Evolutionary conservation across 2,797 vertebrate genomes (phyloP), one percentile per base, ranked within the genome.

Genomic region (Dendrocincla fuliginosa): DNA sequence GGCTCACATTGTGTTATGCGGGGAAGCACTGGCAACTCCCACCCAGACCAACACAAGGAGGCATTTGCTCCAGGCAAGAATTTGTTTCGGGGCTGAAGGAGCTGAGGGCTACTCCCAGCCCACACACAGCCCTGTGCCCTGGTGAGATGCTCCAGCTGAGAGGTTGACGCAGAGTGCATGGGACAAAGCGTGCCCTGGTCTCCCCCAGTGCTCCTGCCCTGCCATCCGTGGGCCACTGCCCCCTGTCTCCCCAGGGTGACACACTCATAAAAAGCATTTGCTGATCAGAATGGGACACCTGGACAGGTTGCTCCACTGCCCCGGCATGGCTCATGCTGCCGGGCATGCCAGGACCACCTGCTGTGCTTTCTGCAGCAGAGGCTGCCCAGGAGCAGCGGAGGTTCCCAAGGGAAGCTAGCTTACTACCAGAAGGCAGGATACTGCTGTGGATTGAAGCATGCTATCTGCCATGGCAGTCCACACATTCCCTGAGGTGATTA

Each of bases 81-180:
- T 28, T 32, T 0, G 0, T 33, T 28, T 25, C 64, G 46, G 24
- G 28, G 47, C 15, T 49, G 56, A 73, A 33, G 23, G 24, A 25
- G 47, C 16, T 47, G 60, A 74, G 37, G 20, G 50, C 67, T 87
- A 59, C 41, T 76, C 37, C 68, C 60, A 64, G 16, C 57, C 69
- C 77, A 56, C 79, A 23, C 53, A 18, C 41, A 44, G 53, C 37
- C 49, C 84, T 50, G 24, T 80, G 60, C 61, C 6, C 0, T 35
- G 20, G 8, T 25, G 56, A 74, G 52, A 39, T 32, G 80, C 65
- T 57, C 39, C 53, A 18, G 63, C 12, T 63, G 69, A 39, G 52
- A 79, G 55, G 46, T 35, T 33, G 79, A 69, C 0, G 2, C 5
- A 13, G 25, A 2, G 9, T 12, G 10, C 2, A 25, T 4, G 10